These are phyloP conservation scores for Stenopsyche tienmushanensis DNA, from an alignment of 1,140 invertebrate genomes.

Conservation along the genomic window DNA sequence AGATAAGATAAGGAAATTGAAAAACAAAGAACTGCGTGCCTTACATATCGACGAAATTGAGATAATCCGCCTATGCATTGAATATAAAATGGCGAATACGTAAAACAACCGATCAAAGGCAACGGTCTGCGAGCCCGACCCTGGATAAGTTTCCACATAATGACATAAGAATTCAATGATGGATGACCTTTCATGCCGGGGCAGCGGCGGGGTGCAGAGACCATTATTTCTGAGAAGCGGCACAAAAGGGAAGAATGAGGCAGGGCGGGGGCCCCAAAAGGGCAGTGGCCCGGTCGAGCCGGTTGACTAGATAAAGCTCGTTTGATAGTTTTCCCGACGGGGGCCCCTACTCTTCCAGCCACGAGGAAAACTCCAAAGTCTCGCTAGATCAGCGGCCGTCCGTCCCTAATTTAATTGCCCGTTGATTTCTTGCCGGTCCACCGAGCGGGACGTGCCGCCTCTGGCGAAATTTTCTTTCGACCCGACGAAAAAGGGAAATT, in stretches of 20 bases:
- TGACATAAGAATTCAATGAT: too few species aligned
- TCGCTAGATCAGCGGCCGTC: conserved; percentile 24
- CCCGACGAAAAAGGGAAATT: not conserved
- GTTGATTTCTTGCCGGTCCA: conserved; percentile 28
- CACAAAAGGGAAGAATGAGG: not conserved
- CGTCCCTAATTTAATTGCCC: conserved; percentile 35
- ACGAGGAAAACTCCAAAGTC: conserved; percentile 17
- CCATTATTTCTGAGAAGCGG: conserved; percentile 7
- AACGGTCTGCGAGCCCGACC: too few species aligned
- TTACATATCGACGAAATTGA: too few species aligned
- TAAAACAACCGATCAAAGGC: too few species aligned
- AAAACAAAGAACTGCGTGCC: too few species aligned
- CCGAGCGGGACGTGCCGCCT: conserved; percentile 5
- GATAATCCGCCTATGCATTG: too few species aligned
- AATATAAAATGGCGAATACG: too few species aligned
- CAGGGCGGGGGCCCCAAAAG: not conserved
- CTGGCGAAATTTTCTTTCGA: not conserved
- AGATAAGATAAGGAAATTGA: too few species aligned
- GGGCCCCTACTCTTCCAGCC: not conserved
- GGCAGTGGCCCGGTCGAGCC: conserved; percentile 3
- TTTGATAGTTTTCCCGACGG: conserved; percentile 19
- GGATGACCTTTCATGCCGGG: too few species aligned
- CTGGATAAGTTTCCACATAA: too few species aligned
- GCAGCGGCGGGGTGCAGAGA: conserved; percentile 4
- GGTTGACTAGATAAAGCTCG: conserved; percentile 25